These are phyloP conservation scores for Aldabrachelys gigantea DNA, from an alignment of 2,113 vertebrate species.

Conservation along the genomic window DNA sequence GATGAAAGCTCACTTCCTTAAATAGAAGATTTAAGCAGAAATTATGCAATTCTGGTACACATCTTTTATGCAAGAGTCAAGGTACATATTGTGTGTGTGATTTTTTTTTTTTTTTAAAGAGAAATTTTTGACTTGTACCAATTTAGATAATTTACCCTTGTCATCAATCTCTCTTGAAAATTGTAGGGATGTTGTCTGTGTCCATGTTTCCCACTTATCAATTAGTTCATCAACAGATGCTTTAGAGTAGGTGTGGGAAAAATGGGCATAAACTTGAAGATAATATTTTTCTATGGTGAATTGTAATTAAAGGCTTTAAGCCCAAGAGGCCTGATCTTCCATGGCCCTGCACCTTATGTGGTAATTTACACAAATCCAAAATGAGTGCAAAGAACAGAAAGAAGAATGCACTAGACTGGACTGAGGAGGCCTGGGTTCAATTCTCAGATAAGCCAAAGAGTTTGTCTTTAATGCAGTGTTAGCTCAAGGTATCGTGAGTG, in stretches of 20 bases:
- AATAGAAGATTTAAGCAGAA: slow-evolving; percentile 1
- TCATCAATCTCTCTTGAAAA: not conserved
- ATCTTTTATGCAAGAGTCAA: not conserved
- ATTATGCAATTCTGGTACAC: not conserved
- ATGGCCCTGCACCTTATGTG: not conserved
- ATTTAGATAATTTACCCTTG: slow-evolving; percentile 19
- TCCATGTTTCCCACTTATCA: not conserved
- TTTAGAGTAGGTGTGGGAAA: not conserved
- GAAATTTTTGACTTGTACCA: not conserved
- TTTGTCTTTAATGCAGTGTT: not conserved
- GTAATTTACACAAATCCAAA: not conserved
- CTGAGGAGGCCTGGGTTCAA: not conserved
- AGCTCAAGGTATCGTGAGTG: not conserved
- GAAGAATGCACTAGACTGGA: not conserved
- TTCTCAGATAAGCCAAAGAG: not conserved
- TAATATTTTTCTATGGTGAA: not conserved
- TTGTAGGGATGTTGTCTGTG: slow-evolving; percentile 8
- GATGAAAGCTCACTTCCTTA: not conserved
- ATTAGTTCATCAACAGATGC: not conserved
- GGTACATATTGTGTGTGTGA: not conserved
- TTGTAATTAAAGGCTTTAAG: not conserved
- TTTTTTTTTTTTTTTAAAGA: not conserved
- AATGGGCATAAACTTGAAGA: not conserved
- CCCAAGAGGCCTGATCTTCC: not conserved
- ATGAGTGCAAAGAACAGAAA: not conserved